These are phyloP conservation scores for Anastrepha obliqua DNA, from an alignment of 1,140 invertebrate genomes.

Conservation along the genomic window DNA sequence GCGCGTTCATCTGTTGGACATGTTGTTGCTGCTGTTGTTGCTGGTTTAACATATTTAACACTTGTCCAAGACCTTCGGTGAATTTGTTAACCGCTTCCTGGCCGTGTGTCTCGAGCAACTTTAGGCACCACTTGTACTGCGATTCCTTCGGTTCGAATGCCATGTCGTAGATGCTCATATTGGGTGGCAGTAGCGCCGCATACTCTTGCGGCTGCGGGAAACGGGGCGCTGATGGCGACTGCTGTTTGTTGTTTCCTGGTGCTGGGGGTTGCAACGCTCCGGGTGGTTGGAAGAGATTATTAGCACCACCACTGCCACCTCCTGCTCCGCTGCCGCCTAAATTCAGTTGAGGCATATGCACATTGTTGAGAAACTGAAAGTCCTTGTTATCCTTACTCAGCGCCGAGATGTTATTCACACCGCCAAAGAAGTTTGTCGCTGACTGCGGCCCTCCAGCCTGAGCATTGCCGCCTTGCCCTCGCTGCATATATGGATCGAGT, in stretches of 20 bases:
- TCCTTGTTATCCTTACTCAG: constrained; percentile 68
- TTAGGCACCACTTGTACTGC: constrained; percentile 73
- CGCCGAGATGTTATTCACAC: constrained; percentile 54
- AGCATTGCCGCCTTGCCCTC: constrained; percentile 28
- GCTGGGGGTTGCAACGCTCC: constrained; percentile 60
- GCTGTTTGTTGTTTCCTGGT: constrained; percentile 65
- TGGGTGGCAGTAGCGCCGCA: constrained; percentile 68
- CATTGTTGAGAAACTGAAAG: constrained; percentile 77
- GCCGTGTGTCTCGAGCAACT: constrained; percentile 69
- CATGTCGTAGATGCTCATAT: constrained; percentile 73
- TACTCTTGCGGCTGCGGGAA: constrained; percentile 67
- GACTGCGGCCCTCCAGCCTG: constrained; percentile 54
- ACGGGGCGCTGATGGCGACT: constrained; percentile 68
- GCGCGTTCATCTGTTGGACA: constrained; percentile 59
- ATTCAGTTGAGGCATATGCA: constrained; percentile 64
- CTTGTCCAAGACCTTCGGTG: constrained; percentile 70
- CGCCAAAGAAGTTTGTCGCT: constrained; percentile 64
- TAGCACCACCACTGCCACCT: constrained; percentile 66
- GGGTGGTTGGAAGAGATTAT: constrained; percentile 62
- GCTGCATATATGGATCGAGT: constrained; percentile 64
- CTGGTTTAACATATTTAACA: constrained; percentile 63
- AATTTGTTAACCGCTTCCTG: constrained; percentile 73
- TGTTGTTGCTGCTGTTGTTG: constrained; percentile 64
- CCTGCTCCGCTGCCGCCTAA: constrained; percentile 48
- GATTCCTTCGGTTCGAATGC: constrained; percentile 71